These are phyloP conservation scores for Iphiclides podalirius DNA, from an alignment of 2,888 invertebrate genomes.

Conservation along the genomic window DNA sequence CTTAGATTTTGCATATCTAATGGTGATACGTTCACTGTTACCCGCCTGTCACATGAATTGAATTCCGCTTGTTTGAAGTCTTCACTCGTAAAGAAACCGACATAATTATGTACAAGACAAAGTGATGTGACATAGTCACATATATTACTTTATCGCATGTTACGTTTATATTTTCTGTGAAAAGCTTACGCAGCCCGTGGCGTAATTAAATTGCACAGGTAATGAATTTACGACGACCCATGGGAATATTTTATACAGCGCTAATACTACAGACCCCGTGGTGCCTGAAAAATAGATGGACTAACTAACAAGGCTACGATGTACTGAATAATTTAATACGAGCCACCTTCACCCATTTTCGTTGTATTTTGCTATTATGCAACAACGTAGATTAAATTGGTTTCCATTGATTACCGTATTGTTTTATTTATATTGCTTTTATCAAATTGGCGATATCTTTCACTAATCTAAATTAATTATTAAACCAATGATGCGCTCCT, in stretches of 20 bases:
- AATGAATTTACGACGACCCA: slow-evolving; percentile 48
- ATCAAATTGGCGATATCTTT: too few species aligned
- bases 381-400: too few species aligned
- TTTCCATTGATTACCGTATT: too few species aligned
- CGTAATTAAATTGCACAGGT: slow-evolving; percentile 33
- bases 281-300: slow-evolving; percentile 28
- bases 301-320: slow-evolving; percentile 10
- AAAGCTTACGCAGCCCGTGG: not conserved
- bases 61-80: too few species aligned
- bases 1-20: too few species aligned
- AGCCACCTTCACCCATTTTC: not conserved
- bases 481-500: too few species aligned
- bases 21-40: not conserved
- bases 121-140: not conserved
- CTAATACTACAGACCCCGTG: slow-evolving; percentile 28
- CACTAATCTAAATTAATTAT: too few species aligned
- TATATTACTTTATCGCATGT: not conserved
- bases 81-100: not conserved
- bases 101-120: not conserved
- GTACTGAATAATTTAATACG: not conserved
- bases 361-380: too few species aligned
- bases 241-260: slow-evolving; percentile 31
- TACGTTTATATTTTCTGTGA: slow-evolving; percentile 1
- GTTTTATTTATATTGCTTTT: too few species aligned
- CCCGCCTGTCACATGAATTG: not conserved